Base-by-base conservation (phyloP, 2,888 invertebrate species). In the Drosophila lutescens region DNA sequence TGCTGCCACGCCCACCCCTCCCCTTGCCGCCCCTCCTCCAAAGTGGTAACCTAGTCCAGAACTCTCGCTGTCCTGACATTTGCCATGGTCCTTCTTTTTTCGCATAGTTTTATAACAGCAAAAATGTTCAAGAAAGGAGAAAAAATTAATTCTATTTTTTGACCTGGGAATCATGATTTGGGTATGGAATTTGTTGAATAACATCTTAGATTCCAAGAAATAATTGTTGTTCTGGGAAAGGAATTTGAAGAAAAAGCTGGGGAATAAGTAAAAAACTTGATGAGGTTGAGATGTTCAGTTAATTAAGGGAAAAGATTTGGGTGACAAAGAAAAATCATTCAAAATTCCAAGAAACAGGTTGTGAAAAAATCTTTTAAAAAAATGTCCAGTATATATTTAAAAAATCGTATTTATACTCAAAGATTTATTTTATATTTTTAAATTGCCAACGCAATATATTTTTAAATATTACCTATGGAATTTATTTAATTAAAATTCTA, bases 41-140 rank as follows among this genome's bases (percentile, higher is more conserved):
- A 60, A 49, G 62, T 49, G 17, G 34, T 61, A 23, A 23, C 49
- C 62, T 49, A 63, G 61, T 57, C 72, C 57, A 58, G 65, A 38
- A 38, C 15, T 49, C 70, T 77, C 72, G 55, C 69, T 66, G 62
- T 54, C 54, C 88, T 83, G 88, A 83, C 88, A 87, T 83, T 82
- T 78, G 81, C 85, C 81, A 68, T 63, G 74, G 67, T 41, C 23
- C n/a, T 34, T n/a, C n/a, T 57, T 41, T 60, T 50, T 51, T 38
- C 40, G 9, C 47, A 26, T 40, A 41, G 54, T 53, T 54, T 54
- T 44, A 38, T 53, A 46, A 44, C 10, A 43, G 53, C 30, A 40
- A 40, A 53, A 68, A 62, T 67, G 55, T 82, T 55, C 58, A 17
- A 23, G 38, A 46, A 53, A 47, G 40, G 46, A n/a, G 36, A 32